These are phyloP conservation scores for Camponotus fellah DNA, from an alignment of 2,888 invertebrate genomes.

Conservation along the genomic window DNA sequence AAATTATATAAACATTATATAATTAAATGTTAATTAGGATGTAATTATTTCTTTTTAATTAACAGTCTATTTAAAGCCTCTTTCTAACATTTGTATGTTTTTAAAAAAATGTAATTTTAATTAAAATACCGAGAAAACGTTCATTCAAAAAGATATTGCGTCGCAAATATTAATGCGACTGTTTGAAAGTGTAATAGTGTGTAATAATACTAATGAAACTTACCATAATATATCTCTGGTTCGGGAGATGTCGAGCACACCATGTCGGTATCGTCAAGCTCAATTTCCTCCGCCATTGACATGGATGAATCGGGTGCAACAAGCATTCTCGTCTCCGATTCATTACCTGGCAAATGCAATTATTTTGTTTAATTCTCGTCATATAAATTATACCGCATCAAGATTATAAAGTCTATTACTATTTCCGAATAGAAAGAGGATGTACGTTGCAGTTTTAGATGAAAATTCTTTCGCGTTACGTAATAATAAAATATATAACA, in stretches of 20 bases:
- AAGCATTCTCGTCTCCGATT: slow-evolving; percentile 74
- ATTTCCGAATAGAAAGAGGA: neutral
- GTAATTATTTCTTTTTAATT: neutral
- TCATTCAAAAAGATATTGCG: neutral
- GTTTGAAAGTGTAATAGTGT: slow-evolving; percentile 27
- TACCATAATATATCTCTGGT: slow-evolving; percentile 81
- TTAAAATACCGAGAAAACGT: neutral
- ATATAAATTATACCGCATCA: neutral
- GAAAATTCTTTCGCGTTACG: neutral
- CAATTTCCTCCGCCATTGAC: slow-evolving; percentile 79
- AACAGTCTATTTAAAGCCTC: neutral
- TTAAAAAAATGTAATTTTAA: slow-evolving; percentile 1
- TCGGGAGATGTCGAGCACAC: slow-evolving; percentile 81
- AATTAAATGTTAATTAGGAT: neutral
- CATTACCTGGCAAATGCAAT: slow-evolving; percentile 69
- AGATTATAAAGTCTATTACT: neutral
- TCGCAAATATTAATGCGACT: slow-evolving; percentile 17
- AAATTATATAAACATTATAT: neutral
- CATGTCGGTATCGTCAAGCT: slow-evolving; percentile 79
- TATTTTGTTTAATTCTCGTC: slow-evolving; percentile 1
- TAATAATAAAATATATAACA: neutral
- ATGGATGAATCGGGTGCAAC: slow-evolving; percentile 82
- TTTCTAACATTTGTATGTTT: neutral
- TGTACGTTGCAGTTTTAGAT: neutral
- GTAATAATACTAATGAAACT: slow-evolving; percentile 52